A percentile compares a stretch with the other conserved stretches of the same genome.
Conservation (phyloP, 2,888 invertebrate species). For the Drosophila anomelani region DNA sequence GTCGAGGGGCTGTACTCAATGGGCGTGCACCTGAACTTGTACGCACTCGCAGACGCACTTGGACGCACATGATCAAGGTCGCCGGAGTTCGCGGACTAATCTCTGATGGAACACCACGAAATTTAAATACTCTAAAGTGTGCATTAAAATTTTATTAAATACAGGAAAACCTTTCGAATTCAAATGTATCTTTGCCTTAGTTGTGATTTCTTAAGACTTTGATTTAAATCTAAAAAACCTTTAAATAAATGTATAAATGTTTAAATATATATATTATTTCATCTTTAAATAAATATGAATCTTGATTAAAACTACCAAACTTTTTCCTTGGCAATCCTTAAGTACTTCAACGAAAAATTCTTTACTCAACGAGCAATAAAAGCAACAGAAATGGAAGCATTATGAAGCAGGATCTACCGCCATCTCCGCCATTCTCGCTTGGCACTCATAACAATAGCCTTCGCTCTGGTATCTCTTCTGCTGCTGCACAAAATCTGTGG, state of each 20-base stretch:
- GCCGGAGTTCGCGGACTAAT: conserved; percentile 15
- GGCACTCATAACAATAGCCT: conserved; percentile 23
- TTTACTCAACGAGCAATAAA: background rate
- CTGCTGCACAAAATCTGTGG: conserved; percentile 4
- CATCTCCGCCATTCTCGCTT: conserved; percentile 12
- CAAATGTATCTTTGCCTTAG: no score
- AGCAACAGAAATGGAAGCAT: background rate
- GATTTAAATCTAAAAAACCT: background rate
- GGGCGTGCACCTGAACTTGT: conserved; percentile 78
- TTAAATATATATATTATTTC: background rate
- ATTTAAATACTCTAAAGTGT: conserved; percentile 7
- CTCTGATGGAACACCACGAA: background rate
- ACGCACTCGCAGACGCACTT: conserved; percentile 49
- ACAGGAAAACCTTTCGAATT: no score
- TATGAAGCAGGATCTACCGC: background rate
- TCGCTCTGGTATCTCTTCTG: conserved; percentile 7
- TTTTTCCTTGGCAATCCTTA: background rate
- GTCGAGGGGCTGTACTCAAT: conserved; percentile 22
- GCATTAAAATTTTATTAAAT: no score
- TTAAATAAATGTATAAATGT: background rate
- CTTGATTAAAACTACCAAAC: background rate
- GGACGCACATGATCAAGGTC: conserved; percentile 60
- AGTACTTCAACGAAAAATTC: background rate
- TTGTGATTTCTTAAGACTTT: no score
- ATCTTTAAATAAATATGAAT: background rate